These are phyloP conservation scores for Caenorhabditis remanei DNA, from an alignment of 1,140 invertebrate genomes.

Conservation along the genomic window DNA sequence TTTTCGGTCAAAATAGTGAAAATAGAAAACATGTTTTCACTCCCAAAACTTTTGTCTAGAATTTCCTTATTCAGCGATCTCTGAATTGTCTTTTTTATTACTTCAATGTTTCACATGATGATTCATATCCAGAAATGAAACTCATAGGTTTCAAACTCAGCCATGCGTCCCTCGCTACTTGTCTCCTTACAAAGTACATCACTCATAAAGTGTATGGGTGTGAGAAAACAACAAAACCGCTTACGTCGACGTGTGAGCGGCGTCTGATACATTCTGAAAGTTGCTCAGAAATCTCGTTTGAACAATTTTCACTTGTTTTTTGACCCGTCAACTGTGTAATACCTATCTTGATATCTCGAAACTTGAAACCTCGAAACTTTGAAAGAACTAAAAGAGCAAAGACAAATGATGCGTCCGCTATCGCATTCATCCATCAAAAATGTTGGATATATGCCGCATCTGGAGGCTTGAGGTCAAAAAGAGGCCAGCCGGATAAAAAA, in stretches of 20 bases:
- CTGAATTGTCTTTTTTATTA: not conserved
- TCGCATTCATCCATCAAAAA: conserved; percentile 24
- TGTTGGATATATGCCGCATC: conserved; percentile 20
- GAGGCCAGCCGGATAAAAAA: not conserved
- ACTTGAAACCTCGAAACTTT: not conserved
- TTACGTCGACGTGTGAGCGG: conserved; percentile 1
- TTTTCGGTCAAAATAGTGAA: not conserved
- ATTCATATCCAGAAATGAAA: not conserved
- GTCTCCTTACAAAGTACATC: not conserved
- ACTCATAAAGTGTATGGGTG: conserved; percentile 35
- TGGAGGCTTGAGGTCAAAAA: conserved; percentile 18
- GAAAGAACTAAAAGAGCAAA: conserved; percentile 12
- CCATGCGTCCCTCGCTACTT: not conserved
- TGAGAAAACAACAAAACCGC: conserved; percentile 21
- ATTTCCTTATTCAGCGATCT: not conserved
- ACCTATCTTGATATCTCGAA: conserved; percentile 3
- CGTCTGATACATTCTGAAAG: not conserved
- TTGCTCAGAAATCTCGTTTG: not conserved
- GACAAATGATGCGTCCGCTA: conserved; percentile 9
- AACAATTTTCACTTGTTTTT: not conserved
- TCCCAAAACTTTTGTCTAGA: not conserved
- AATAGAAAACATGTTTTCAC: not conserved
- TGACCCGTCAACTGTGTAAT: not conserved
- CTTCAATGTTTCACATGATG: conserved; percentile 1
- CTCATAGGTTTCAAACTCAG: not conserved